phyloP scores from a whole-genome alignment of 2,113 vertebrate genomes.

The Vombatus ursinus region DNA sequence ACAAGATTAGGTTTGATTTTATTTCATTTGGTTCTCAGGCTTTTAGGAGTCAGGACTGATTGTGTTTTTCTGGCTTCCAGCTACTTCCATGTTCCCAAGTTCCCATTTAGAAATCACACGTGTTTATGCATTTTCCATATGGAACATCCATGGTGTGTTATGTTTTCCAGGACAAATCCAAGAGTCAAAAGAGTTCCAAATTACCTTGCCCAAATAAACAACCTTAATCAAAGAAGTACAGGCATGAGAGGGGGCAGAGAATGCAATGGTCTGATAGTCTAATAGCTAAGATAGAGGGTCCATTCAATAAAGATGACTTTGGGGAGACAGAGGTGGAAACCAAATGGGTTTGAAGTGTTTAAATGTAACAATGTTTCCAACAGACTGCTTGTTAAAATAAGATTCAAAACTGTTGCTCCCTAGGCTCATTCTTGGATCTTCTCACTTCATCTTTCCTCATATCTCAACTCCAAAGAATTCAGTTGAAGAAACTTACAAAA shows the following conservation, averaged over 20 bases:
- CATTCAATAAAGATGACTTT: slow-evolving; percentile 42
- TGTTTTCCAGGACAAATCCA: slow-evolving; percentile 19
- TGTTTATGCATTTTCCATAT: slow-evolving; percentile 28
- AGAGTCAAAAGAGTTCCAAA: slow-evolving; percentile 46
- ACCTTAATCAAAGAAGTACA: neutral
- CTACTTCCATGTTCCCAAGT: neutral
- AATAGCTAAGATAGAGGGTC: slow-evolving; percentile 8
- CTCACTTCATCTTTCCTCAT: slow-evolving; percentile 41
- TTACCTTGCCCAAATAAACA: neutral
- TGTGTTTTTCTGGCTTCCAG: slow-evolving; percentile 52
- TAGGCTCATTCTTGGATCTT: neutral
- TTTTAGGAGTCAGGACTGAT: slow-evolving; percentile 27
- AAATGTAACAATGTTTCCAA: slow-evolving; percentile 51
- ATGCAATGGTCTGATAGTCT: neutral
- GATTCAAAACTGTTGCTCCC: slow-evolving; percentile 54
- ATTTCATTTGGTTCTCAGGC: neutral
- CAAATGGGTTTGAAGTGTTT: slow-evolving; percentile 44
- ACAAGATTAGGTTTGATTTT: neutral
- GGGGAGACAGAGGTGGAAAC: neutral
- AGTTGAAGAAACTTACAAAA: slow-evolving; percentile 31
- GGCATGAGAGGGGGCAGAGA: neutral
- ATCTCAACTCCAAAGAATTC: slow-evolving; percentile 65
- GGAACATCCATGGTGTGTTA: neutral
- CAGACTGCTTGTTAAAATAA: slow-evolving; percentile 53
- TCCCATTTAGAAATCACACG: neutral